A percentile compares a stretch with the other conserved stretches of the same genome.
Conservation (phyloP, 1,140 invertebrate species). For the Neodiprion fabricii region DNA sequence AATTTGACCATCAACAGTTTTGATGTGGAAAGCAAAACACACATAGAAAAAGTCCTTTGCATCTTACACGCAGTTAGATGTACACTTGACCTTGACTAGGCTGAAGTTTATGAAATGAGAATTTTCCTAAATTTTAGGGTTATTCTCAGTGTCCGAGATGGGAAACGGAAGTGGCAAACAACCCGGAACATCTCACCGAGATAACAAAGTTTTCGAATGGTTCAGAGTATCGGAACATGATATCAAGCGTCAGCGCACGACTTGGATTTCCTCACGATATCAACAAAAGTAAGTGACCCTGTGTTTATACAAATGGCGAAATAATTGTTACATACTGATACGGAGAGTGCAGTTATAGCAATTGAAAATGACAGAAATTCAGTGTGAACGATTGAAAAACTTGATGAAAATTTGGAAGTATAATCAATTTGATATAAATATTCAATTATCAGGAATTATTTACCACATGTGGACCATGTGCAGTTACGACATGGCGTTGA, state of each 20-base stretch:
- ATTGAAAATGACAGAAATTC: slow-evolving; percentile 8
- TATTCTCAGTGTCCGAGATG: slow-evolving; percentile 46
- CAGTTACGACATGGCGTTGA: slow-evolving; percentile 78
- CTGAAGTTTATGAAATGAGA: not conserved
- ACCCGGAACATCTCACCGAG: slow-evolving; percentile 46
- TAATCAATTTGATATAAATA: slow-evolving; percentile 6
- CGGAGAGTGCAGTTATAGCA: slow-evolving; percentile 10
- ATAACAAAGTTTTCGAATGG: slow-evolving; percentile 51
- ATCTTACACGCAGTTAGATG: too few relatives aligned
- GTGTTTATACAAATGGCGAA: not conserved
- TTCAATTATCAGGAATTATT: slow-evolving; percentile 36
- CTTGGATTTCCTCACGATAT: slow-evolving; percentile 52
- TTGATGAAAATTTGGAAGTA: not conserved
- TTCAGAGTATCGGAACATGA: slow-evolving; percentile 49
- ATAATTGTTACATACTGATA: not conserved
- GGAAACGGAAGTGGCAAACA: slow-evolving; percentile 41
- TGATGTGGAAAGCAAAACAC: too few relatives aligned
- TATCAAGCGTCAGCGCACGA: slow-evolving; percentile 54
- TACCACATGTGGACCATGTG: slow-evolving; percentile 74
- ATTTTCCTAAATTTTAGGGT: slow-evolving; percentile 32
- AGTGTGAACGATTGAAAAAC: not conserved
- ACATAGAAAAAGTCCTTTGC: too few relatives aligned
- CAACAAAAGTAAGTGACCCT: slow-evolving; percentile 25
- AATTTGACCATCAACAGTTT: too few relatives aligned
- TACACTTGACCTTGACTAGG: too few relatives aligned